Evolutionary conservation across 2,113 vertebrate species (phyloP).

Genomic region (Sinocyclocheilus rhinocerous): DNA sequence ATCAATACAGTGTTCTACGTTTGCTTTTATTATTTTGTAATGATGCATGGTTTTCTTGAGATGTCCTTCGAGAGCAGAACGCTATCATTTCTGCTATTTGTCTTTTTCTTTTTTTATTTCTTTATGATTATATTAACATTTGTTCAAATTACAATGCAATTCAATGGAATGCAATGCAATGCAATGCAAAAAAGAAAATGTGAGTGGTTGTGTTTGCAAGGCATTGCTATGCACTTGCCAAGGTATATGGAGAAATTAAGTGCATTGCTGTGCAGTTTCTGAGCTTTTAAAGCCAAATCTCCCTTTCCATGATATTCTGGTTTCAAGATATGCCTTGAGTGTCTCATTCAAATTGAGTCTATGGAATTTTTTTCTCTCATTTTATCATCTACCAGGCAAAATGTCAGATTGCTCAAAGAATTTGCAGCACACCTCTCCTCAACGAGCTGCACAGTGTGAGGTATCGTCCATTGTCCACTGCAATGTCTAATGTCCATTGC

Average conservation of each 20-base stretch:
- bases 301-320: not conserved
- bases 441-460: not conserved
- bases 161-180: too few relatives aligned
- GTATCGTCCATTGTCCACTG: not conserved
- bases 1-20: not conserved
- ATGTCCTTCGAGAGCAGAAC: not conserved
- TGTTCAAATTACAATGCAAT: not conserved
- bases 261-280: not conserved
- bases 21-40: not conserved
- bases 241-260: not conserved
- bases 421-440: too few relatives aligned
- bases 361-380: too few relatives aligned
- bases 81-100: not conserved
- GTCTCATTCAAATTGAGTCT: not conserved
- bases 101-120: not conserved
- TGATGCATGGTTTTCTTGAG: not conserved
- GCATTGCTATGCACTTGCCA: not conserved
- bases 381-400: too few relatives aligned
- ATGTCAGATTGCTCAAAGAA: not conserved
- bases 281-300: not conserved
- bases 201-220: not conserved
- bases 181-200: not conserved
- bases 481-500: not conserved
- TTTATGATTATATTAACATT: not conserved
- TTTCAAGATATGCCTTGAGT: not conserved